phyloP scores from a whole-genome alignment of 2,113 vertebrate species.

The Callithrix jacchus region DNA sequence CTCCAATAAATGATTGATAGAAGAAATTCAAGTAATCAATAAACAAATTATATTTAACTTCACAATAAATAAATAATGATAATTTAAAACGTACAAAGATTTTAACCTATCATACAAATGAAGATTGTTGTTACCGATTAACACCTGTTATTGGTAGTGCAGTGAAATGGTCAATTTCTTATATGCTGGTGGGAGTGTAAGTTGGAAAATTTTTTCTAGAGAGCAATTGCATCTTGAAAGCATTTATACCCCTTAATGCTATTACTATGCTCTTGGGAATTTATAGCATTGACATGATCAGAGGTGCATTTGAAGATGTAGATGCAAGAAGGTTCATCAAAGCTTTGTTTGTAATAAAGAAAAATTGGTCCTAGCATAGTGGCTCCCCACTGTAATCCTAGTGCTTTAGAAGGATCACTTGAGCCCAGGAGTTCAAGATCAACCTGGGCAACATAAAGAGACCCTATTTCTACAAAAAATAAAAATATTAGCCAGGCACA shows the following conservation, averaged over 20 bases:
- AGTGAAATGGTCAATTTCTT: neutral
- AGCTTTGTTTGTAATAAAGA: constrained; percentile 18
- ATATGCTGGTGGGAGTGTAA: neutral
- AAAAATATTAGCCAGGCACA: no score
- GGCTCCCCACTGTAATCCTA: no score
- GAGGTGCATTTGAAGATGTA: neutral
- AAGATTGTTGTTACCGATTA: neutral
- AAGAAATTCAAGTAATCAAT: neutral
- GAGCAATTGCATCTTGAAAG: neutral
- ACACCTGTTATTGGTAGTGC: neutral
- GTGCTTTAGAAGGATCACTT: no score
- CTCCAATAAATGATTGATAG: neutral
- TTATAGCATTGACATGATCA: neutral
- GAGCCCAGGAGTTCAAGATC: no score
- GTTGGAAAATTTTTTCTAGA: neutral
- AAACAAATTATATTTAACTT: neutral
- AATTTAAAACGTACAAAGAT: neutral
- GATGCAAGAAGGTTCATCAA: neutral
- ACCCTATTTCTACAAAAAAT: no score
- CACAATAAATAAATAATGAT: neutral
- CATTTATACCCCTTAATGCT: neutral
- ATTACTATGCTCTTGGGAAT: neutral
- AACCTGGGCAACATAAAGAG: no score
- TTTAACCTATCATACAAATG: neutral
- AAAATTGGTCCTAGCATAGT: neutral